Percentiles rank a stretch among this genome's conserved stretches.
phyloP scores from a whole-genome alignment of 1,140 invertebrate genomes.

The Solenopsis fugax region DNA sequence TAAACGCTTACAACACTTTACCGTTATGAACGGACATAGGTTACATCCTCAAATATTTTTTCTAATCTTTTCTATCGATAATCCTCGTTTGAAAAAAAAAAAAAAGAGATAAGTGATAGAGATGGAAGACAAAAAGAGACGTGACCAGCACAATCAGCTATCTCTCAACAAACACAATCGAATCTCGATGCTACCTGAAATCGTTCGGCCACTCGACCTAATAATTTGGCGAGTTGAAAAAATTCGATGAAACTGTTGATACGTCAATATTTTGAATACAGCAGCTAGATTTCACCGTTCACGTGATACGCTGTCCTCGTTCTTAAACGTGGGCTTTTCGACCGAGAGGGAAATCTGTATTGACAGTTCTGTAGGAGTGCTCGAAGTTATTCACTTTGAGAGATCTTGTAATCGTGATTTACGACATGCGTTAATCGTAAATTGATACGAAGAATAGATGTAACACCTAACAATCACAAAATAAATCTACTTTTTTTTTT shows the following conservation, averaged over 20 bases:
- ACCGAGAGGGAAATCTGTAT: not conserved
- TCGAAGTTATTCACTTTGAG: not conserved
- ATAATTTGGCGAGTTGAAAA: not conserved
- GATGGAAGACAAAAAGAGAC: constrained; percentile 2
- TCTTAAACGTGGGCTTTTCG: not conserved
- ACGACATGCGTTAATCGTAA: not conserved
- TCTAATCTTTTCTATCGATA: not conserved
- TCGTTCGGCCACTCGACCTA: constrained; percentile 32
- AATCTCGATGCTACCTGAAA: constrained; percentile 50
- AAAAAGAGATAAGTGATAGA: constrained; percentile 19
- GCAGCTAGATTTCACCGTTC: not conserved
- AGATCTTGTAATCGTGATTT: not conserved
- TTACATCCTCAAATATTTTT: constrained; percentile 46
- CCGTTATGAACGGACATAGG: not conserved
- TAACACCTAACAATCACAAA: not conserved
- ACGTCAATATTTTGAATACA: constrained; percentile 6
- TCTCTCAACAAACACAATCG: constrained; percentile 35
- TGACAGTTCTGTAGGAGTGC: not conserved
- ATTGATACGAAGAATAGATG: not conserved
- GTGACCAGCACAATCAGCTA: not conserved
- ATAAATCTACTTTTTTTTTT: not conserved
- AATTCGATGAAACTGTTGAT: constrained; percentile 23
- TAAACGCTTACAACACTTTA: not conserved
- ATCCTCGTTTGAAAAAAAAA: not conserved
- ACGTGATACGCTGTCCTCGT: not conserved